Percentiles rank a stretch among this genome's conserved stretches.
Evolutionary conservation across 1,140 invertebrate genomes (phyloP).

Genomic region (Monochamus saltuarius): DNA sequence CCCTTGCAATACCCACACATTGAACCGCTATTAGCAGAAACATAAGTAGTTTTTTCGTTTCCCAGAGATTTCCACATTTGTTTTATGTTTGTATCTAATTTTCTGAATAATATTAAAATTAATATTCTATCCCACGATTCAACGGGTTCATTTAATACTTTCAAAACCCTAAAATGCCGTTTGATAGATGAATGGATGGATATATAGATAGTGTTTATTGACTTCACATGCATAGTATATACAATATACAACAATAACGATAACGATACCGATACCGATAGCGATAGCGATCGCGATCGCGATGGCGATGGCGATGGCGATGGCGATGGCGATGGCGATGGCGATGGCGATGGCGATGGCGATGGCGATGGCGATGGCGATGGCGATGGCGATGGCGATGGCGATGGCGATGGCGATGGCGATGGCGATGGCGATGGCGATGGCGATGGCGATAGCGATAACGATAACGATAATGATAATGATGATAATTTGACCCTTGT

Average conservation of each 20-base stretch:
- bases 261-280: constrained; percentile 38
- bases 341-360: too few species aligned
- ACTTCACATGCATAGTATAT: not conserved
- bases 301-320: constrained; percentile 51
- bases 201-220: too few species aligned
- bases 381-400: too few species aligned
- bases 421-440: too few species aligned
- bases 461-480: too few species aligned
- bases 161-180: constrained; percentile 1
- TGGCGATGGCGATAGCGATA: too few species aligned
- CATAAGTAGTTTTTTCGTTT: not conserved
- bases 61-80: not conserved
- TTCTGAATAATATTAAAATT: not conserved
- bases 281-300: constrained; percentile 39
- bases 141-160: not conserved
- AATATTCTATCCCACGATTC: not conserved
- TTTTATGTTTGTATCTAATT: not conserved
- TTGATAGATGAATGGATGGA: constrained; percentile 31
- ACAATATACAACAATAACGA: constrained; percentile 33
- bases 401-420: too few species aligned
- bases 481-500: too few species aligned
- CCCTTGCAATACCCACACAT: not conserved
- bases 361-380: too few species aligned
- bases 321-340: too few species aligned
- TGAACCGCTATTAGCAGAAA: not conserved